These are phyloP conservation scores for Macropodus opercularis DNA, from an alignment of 2,797 vertebrate genomes.

Conservation along the genomic window DNA sequence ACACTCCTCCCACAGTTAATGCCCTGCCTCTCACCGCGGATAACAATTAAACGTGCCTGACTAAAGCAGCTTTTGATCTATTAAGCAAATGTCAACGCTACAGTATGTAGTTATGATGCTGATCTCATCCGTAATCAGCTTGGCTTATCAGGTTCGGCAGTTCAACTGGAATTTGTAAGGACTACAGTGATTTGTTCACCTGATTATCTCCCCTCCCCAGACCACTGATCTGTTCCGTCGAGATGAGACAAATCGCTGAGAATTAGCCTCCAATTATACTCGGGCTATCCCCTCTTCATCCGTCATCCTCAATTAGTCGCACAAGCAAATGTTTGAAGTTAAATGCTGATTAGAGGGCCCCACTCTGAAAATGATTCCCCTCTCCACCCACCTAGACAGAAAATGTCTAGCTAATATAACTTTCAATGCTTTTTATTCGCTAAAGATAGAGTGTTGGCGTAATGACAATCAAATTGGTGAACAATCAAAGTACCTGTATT, in stretches of 20 bases:
- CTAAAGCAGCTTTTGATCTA: constrained; percentile 23
- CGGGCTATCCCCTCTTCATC: constrained; percentile 62
- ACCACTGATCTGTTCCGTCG: constrained; percentile 65
- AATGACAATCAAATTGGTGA: constrained; percentile 51
- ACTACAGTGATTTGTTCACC: constrained; percentile 64
- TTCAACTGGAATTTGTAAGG: constrained; percentile 58
- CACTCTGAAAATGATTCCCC: constrained; percentile 47
- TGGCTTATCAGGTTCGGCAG: constrained; percentile 51
- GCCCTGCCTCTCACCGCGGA: not conserved
- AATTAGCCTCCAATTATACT: constrained; percentile 75
- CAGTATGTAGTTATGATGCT: constrained; percentile 23
- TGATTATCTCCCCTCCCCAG: constrained; percentile 75
- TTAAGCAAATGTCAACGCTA: not conserved
- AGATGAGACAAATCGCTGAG: constrained; percentile 73
- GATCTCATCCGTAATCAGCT: constrained; percentile 48
- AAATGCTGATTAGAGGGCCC: constrained; percentile 74
- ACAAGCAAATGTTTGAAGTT: constrained; percentile 74
- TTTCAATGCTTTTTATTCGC: constrained; percentile 26
- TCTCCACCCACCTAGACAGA: constrained; percentile 36
- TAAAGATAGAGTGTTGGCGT: constrained; percentile 26
- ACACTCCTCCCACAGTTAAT: constrained; percentile 1
- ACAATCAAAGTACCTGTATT: constrained; percentile 47
- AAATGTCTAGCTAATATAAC: constrained; percentile 23
- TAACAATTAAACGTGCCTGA: constrained; percentile 29
- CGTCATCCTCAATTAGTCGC: constrained; percentile 71